Conservation (phyloP, 2,797 vertebrate genomes). For the Perodicticus potto region DNA sequence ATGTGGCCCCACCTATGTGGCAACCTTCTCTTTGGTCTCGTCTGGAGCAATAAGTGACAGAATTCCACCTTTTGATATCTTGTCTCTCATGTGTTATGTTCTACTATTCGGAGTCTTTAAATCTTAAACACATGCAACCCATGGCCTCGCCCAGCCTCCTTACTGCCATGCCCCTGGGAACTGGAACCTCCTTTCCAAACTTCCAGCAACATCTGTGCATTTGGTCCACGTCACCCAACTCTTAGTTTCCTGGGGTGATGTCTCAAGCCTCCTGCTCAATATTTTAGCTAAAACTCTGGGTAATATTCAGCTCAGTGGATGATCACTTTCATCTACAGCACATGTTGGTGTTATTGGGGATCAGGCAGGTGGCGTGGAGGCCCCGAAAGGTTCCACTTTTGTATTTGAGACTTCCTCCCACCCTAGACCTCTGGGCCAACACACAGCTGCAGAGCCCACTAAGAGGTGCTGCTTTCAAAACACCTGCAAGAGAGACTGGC, state of each 20-base stretch:
- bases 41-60: neutral
- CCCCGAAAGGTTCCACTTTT: neutral
- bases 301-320: neutral
- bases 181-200: neutral
- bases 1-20: neutral
- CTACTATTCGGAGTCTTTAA: neutral
- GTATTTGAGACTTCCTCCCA: neutral
- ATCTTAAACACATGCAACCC: neutral
- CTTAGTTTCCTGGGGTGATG: neutral
- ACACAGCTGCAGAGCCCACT: neutral
- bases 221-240: neutral
- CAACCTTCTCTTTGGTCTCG: neutral
- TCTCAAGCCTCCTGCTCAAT: neutral
- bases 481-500: neutral
- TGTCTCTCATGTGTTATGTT: neutral
- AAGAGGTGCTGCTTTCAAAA: neutral
- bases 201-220: neutral
- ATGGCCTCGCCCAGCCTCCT: neutral
- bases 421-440: neutral
- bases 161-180: neutral
- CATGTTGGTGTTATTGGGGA: neutral
- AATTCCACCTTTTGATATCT: neutral
- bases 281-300: neutral
- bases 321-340: neutral
- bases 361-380: too few relatives aligned